Evolutionary conservation across 1,140 invertebrate genomes (phyloP).

Genomic region (Pantala flavescens): DNA sequence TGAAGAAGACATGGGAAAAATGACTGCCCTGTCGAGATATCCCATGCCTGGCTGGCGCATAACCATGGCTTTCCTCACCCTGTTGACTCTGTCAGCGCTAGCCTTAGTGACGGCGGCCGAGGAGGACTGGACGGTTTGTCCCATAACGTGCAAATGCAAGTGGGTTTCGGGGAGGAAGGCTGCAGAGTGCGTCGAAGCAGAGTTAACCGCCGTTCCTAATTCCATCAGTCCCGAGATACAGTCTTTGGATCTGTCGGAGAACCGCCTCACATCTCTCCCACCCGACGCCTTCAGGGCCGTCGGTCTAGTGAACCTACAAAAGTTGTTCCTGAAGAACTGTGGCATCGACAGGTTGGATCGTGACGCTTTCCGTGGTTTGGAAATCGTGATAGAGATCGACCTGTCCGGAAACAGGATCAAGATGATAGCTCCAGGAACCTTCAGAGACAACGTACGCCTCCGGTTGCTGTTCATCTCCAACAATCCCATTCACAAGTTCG

Average conservation of each 20-base stretch:
- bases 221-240: slow-evolving; percentile 56
- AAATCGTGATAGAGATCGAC: slow-evolving; percentile 74
- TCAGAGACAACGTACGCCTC: slow-evolving; percentile 54
- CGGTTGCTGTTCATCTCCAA: slow-evolving; percentile 58
- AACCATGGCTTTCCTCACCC: not conserved
- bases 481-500: slow-evolving; percentile 58
- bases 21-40: not conserved
- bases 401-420: slow-evolving; percentile 64
- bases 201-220: slow-evolving; percentile 53
- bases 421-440: slow-evolving; percentile 56
- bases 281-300: slow-evolving; percentile 57
- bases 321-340: slow-evolving; percentile 60
- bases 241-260: slow-evolving; percentile 58
- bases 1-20: not conserved
- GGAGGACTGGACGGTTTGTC: slow-evolving; percentile 45
- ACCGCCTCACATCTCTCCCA: slow-evolving; percentile 52
- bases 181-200: slow-evolving; percentile 60
- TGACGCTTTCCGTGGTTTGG: slow-evolving; percentile 60
- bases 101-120: slow-evolving; percentile 25
- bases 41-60: not conserved
- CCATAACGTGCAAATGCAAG: slow-evolving; percentile 56
- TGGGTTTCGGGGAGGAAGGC: slow-evolving; percentile 71
- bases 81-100: slow-evolving; percentile 7
- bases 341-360: slow-evolving; percentile 55
- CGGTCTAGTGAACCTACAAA: slow-evolving; percentile 66